Percentiles rank a stretch among this genome's conserved stretches.
Conservation (phyloP, 2,113 vertebrate species). For the Forbesichthys agassizii region DNA sequence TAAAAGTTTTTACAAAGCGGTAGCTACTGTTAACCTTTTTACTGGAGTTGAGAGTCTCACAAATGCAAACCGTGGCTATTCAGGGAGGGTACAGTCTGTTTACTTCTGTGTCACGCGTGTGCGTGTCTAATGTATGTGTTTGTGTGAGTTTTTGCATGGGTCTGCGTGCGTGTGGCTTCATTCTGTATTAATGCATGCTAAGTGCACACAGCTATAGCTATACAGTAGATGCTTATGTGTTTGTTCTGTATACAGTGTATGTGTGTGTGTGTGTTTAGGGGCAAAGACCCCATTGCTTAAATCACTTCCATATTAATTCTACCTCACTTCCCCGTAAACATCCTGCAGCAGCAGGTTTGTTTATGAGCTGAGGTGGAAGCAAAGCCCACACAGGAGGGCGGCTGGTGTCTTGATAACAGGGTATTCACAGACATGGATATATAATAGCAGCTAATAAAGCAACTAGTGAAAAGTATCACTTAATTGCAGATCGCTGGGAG, state of each 20-base stretch:
- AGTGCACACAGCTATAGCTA: background rate
- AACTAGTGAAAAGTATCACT: too few species aligned
- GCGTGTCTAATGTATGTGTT: background rate
- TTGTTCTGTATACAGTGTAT: background rate
- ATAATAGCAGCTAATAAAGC: constrained; percentile 18
- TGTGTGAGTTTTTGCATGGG: too few species aligned
- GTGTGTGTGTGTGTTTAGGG: constrained; percentile 9
- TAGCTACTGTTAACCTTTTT: constrained; percentile 15
- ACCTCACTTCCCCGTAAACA: constrained; percentile 69
- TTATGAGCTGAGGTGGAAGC: constrained; percentile 61
- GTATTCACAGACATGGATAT: constrained; percentile 10
- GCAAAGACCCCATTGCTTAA: constrained; percentile 23
- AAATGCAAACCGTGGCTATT: background rate
- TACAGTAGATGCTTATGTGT: background rate
- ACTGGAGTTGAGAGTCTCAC: constrained; percentile 12
- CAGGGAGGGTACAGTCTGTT: background rate
- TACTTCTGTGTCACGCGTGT: constrained; percentile 1
- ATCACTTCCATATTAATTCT: constrained; percentile 57
- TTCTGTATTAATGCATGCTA: background rate
- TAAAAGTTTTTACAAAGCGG: background rate
- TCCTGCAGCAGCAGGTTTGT: constrained; percentile 63
- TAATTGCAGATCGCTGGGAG: background rate
- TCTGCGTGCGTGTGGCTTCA: background rate
- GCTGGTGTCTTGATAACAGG: constrained; percentile 33
- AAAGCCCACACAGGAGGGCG: constrained; percentile 67